Conservation (phyloP, 2,113 vertebrate genomes). For the Limanda limanda region DNA sequence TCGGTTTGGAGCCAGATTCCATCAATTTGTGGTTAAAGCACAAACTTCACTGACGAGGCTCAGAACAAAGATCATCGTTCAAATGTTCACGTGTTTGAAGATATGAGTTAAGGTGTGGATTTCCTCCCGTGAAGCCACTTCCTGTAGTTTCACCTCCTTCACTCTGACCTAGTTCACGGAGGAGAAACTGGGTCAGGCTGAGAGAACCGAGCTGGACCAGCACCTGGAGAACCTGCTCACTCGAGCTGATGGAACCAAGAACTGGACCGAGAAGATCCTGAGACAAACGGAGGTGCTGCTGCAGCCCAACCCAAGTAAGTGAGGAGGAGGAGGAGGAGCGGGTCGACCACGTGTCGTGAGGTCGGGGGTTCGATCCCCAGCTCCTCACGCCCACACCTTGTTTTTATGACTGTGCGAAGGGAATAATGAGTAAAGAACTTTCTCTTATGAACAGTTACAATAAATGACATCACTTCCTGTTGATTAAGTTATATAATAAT, state of each 20-base stretch:
- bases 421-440: neutral
- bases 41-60: no score
- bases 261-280: slow-evolving; percentile 92
- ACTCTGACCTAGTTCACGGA: slow-evolving; percentile 90
- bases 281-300: slow-evolving; percentile 75
- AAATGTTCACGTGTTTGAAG: neutral
- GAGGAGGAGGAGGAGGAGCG: no score
- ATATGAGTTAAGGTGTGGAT: no score
- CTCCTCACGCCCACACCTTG: neutral
- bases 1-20: no score
- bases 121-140: neutral
- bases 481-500: no score
- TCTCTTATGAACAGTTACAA: no score
- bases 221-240: slow-evolving; percentile 92
- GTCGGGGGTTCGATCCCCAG: neutral
- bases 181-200: slow-evolving; percentile 95
- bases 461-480: no score
- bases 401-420: neutral
- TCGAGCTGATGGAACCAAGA: slow-evolving; percentile 92
- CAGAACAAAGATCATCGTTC: neutral
- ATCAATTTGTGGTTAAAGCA: no score
- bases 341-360: neutral
- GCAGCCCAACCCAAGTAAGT: slow-evolving; percentile 78
- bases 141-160: neutral
- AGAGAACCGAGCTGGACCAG: slow-evolving; percentile 94